Conservation (phyloP, 2,113 vertebrate species). For the Plotosus lineatus region DNA sequence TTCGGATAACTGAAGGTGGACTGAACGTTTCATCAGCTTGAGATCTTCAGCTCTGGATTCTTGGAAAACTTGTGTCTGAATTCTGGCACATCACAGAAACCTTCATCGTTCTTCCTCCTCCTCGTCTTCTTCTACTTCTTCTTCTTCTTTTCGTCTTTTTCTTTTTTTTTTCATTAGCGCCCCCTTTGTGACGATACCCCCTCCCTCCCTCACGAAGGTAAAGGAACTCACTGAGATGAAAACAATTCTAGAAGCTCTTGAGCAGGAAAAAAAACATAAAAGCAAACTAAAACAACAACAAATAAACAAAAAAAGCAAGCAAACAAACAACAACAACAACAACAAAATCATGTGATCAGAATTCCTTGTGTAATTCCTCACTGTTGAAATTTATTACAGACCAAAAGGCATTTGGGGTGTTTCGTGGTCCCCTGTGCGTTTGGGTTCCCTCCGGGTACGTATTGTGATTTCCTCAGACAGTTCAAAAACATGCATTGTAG, state of each 20-base stretch:
- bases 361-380: too few relatives aligned
- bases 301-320: too few relatives aligned
- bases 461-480: too few relatives aligned
- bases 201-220: not conserved
- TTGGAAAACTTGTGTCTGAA: not conserved
- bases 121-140: not conserved
- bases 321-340: not conserved
- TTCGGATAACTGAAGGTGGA: not conserved
- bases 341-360: too few relatives aligned
- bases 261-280: not conserved
- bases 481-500: too few relatives aligned
- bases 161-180: not conserved
- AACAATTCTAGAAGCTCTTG: not conserved
- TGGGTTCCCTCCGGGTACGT: too few relatives aligned
- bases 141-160: not conserved
- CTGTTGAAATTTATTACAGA: too few relatives aligned
- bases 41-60: too few relatives aligned
- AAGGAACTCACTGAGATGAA: not conserved
- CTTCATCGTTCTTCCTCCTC: not conserved
- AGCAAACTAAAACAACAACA: not conserved
- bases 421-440: too few relatives aligned
- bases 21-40: not conserved
- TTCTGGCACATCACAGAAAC: not conserved
- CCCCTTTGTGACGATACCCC: not conserved
- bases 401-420: too few relatives aligned